These are phyloP conservation scores for Glaucopsyche alexis DNA, from an alignment of 2,888 invertebrate species.

Conservation along the genomic window DNA sequence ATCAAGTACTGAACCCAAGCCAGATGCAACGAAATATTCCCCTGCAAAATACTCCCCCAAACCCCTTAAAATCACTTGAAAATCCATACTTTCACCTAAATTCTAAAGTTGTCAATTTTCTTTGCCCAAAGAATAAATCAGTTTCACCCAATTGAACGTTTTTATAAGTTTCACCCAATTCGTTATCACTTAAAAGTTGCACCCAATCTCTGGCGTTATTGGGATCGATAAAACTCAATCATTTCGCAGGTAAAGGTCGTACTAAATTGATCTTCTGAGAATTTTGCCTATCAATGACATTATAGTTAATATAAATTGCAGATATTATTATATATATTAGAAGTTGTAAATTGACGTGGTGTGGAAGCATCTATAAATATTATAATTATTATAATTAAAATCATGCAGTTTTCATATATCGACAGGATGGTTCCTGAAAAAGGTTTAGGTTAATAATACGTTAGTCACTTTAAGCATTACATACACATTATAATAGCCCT, in stretches of 20 bases:
- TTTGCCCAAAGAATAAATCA: background rate
- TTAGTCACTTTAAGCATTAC: too few relatives aligned
- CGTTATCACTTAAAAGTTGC: slow-evolving; percentile 40
- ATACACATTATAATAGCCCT: too few relatives aligned
- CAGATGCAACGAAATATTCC: slow-evolving; percentile 77
- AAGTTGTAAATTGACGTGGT: slow-evolving; percentile 28
- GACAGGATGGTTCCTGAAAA: too few relatives aligned
- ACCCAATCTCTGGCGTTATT: slow-evolving; percentile 42
- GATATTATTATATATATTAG: slow-evolving; percentile 33
- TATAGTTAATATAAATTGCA: background rate
- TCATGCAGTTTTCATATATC: too few relatives aligned
- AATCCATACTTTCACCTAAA: slow-evolving; percentile 41
- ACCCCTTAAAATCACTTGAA: slow-evolving; percentile 71
- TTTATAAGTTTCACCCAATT: background rate
- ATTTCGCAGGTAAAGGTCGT: slow-evolving; percentile 34
- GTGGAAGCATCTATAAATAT: too few relatives aligned
- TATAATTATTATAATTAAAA: too few relatives aligned
- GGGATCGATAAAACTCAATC: slow-evolving; percentile 36
- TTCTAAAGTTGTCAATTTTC: background rate
- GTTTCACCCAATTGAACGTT: background rate
- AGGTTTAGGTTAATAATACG: too few relatives aligned
- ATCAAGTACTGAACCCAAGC: slow-evolving; percentile 76
- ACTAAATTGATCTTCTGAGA: background rate
- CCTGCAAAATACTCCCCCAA: slow-evolving; percentile 73
- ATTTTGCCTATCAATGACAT: background rate